Evolutionary conservation across 2,113 vertebrate genomes (phyloP), one percentile per base, ranked within the genome.

Genomic region (Shinisaurus crocodilurus): DNA sequence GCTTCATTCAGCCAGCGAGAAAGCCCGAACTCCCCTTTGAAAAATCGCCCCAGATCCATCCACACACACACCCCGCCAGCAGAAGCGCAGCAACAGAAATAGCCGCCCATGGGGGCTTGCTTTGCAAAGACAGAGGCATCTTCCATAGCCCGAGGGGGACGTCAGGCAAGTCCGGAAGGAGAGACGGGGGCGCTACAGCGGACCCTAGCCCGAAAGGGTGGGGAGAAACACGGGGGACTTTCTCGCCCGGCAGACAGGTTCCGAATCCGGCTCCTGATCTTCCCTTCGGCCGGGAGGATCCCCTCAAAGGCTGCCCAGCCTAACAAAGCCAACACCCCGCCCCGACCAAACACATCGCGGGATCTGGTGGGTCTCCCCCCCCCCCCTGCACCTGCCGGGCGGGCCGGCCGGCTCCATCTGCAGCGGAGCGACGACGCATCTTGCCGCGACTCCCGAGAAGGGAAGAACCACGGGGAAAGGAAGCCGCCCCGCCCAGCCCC

Each of bases 311-410:
- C 54, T 34, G 37, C 70, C 79, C 87, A 7, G 67, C 43, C 75
- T 32, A 54, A 90, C 82, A 85, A 90, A 90, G 89, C 57, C 89
- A 25, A 32, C 80, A 13, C 50, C 88, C 79, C 82, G 25, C 32
- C 57, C 82, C 32, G 20, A 27, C 84, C 80, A n/a, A 37, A 18
- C 50, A 82, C 57, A 37, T 16, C 16, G 6, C 27, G 43, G 16
- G 43, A 1, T 10, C 40, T 34, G 48, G 77, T 32, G 87, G 45
- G 32, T 43, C 32, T 0, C 3, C 32, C 70, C 18, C 6, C 80
- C 50, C 60, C 60, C 40, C 5, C 72, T 85, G 89, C 89, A 90
- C 89, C 89, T 90, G 89, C 89, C 27, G 72, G 57, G 13, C 20
- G 70, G 70, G 72, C 70, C 0, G 3, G 67, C 60, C 43, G 34